These are phyloP conservation scores for Datnioides undecimradiatus DNA, from an alignment of 2,113 vertebrate genomes.

Conservation along the genomic window DNA sequence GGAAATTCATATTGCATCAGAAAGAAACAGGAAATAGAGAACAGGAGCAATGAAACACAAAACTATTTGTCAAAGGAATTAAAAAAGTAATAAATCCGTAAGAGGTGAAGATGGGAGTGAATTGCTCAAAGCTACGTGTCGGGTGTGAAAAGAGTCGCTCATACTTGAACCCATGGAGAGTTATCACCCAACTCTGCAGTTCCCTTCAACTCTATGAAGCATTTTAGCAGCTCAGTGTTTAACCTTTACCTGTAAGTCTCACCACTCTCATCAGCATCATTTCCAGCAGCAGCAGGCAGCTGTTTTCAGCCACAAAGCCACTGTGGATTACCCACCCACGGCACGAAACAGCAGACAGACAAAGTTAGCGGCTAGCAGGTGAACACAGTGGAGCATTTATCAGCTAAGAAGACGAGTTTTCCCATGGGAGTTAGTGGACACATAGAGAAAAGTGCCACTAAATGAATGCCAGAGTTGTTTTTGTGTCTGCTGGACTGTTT, in stretches of 20 bases:
- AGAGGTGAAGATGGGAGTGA: neutral
- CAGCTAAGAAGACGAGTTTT: neutral
- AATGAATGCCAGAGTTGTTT: neutral
- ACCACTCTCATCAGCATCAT: neutral
- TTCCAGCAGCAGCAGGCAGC: no score
- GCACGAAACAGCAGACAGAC: neutral
- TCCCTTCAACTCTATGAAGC: neutral
- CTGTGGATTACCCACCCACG: no score
- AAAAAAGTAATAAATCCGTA: neutral
- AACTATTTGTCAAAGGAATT: no score
- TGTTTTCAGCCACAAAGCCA: neutral
- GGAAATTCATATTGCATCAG: no score
- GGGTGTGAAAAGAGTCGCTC: neutral
- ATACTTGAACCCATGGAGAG: neutral
- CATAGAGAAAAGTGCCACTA: neutral
- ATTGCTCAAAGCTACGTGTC: slow-evolving; percentile 7
- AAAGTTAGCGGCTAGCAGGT: neutral
- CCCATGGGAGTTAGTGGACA: neutral
- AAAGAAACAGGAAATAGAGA: no score
- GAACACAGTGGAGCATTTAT: neutral
- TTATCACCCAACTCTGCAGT: neutral
- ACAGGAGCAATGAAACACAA: neutral
- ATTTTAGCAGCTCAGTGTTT: neutral
- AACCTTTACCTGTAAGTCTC: neutral
- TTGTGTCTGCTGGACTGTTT: neutral